Percentiles rank a stretch among this genome's conserved stretches.
These are phyloP conservation scores for Holothuria glaberrima DNA, from an alignment of 35 echinoderm and acorn worm genomes.

Conservation along the genomic window DNA sequence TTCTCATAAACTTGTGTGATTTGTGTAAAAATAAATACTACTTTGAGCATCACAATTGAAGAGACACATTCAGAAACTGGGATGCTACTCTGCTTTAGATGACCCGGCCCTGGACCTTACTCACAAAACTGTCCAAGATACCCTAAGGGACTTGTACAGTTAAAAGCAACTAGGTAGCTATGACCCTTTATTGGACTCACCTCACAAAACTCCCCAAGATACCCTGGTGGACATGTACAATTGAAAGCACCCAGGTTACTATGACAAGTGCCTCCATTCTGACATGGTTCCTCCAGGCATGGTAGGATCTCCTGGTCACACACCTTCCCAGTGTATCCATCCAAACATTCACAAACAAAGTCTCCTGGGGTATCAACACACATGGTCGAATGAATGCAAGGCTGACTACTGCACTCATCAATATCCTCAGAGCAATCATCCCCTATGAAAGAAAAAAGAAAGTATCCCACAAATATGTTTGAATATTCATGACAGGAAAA, in stretches of 20 bases:
- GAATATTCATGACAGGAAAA: no score
- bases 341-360: slow-evolving; percentile 50
- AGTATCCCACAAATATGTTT: neutral
- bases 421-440: slow-evolving; percentile 51
- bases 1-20: no score
- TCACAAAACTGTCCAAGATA: no score
- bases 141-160: no score
- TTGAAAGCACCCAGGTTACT: neutral
- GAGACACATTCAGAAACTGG: no score
- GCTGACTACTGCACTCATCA: neutral
- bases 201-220: slow-evolving; percentile 57
- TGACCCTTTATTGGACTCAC: neutral
- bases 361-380: slow-evolving; percentile 17
- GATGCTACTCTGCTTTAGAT: no score
- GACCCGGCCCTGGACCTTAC: no score
- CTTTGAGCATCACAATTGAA: no score
- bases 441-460: neutral
- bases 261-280: slow-evolving; percentile 41
- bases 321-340: slow-evolving; percentile 32
- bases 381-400: neutral
- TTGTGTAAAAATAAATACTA: no score
- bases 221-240: slow-evolving; percentile 53
- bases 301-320: slow-evolving; percentile 32
- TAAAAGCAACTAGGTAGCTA: no score
- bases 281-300: slow-evolving; percentile 28